Evolutionary conservation across 2,888 invertebrate species (phyloP), one percentile per base, ranked within the genome.

Genomic region (Meghimatium bilineatum): DNA sequence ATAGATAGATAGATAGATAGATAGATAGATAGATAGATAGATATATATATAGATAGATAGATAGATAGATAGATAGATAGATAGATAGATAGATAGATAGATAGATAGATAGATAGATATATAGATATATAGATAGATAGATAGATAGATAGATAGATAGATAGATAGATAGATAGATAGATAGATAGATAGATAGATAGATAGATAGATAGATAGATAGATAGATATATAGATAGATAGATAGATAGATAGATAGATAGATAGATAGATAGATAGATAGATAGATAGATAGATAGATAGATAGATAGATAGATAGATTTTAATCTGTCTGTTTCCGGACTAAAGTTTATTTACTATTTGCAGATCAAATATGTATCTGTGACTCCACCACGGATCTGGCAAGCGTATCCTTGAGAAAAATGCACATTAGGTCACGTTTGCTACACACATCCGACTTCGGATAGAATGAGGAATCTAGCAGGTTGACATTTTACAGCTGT

Each of bases 241-340:
- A 63, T 63, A 29, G 63, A 63, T 29, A 29, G 63, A 63, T 63
- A 63, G 63, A 63, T 63, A 29, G 63, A 63, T 63, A 29, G 63
- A 63, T 34, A 36, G 69, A 69, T 29, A 29, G 63, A 63, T 63
- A 29, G 63, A 69, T 34, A 36, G 69, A 69, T 34, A 36, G 69
- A 69, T 29, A 67, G 67, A 67, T 29, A 67, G 67, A 67, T 29
- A 67, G 67, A 67, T 29, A 67, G 67, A 67, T 29, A 67, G 67
- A 67, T 12, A 29, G 34, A 60, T 60, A 60, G 71, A 71, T 38
- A 38, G 34, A 26, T n/a, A n/a, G n/a, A n/a, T n/a, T n/a, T n/a
- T n/a, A n/a, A n/a, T n/a, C n/a, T n/a, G n/a, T n/a, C n/a, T 71
- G 10, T 49, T 49, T 49, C 49, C 17, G 14, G n/a, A 26, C 17